Evolutionary conservation across 2,888 invertebrate species (phyloP).

Genomic region (Meloe dianella): DNA sequence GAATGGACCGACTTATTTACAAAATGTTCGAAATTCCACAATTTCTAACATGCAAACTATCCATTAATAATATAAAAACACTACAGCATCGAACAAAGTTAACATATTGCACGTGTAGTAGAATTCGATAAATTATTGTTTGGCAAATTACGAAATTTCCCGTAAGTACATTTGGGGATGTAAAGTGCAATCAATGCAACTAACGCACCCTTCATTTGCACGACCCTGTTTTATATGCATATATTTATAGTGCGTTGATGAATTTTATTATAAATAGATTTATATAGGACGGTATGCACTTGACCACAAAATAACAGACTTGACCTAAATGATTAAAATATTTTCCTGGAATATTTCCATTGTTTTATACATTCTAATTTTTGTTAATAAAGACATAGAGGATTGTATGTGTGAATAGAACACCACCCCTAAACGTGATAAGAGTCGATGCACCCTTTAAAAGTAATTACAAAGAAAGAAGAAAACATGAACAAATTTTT

Average conservation of each 20-base stretch:
- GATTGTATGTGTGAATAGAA: not conserved
- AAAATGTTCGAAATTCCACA: not conserved
- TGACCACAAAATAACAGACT: slow-evolving; percentile 38
- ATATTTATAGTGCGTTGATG: slow-evolving; percentile 29
- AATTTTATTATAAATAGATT: slow-evolving; percentile 34
- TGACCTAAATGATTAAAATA: slow-evolving; percentile 36
- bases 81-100: too few species aligned
- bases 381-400: too few species aligned
- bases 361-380: not conserved
- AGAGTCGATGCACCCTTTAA: too few species aligned
- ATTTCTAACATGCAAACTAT: too few species aligned
- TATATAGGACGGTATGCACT: slow-evolving; percentile 36
- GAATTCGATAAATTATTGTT: too few species aligned
- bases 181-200: not conserved
- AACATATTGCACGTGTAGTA: too few species aligned
- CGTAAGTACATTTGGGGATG: too few species aligned
- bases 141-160: too few species aligned
- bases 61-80: too few species aligned
- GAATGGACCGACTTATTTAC: not conserved
- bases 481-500: too few species aligned
- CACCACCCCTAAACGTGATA: not conserved
- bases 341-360: slow-evolving; percentile 30
- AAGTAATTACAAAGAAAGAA: too few species aligned
- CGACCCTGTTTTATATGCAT: not conserved
- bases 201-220: not conserved